Conservation (phyloP, 2,113 vertebrate species). For the Eonycteris spelaea region DNA sequence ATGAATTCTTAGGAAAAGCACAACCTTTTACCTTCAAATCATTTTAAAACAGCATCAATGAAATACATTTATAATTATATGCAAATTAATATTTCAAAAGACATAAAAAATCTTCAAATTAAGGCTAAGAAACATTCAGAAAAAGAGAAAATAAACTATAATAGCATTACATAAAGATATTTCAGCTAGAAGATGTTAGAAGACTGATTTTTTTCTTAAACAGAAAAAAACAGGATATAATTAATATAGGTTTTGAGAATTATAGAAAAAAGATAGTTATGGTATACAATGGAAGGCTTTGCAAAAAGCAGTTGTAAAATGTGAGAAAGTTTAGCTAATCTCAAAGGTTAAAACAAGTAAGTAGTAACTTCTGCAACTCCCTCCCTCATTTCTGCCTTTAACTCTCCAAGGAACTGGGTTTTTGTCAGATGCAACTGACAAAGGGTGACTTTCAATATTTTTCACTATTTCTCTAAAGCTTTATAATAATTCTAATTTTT, state of each 20-base stretch:
- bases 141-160: not conserved
- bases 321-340: not conserved
- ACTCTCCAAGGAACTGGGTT: not conserved
- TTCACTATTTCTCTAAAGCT: not conserved
- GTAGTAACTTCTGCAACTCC: not conserved
- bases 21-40: not conserved
- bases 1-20: constrained; percentile 8
- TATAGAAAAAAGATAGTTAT: not conserved
- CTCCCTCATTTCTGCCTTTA: not conserved
- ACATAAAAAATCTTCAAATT: constrained; percentile 7
- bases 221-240: constrained; percentile 35
- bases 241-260: not conserved
- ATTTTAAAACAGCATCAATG: not conserved
- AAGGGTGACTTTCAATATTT: not conserved
- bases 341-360: not conserved
- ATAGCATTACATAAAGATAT: not conserved
- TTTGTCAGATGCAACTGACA: not conserved
- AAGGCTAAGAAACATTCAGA: not conserved
- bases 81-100: not conserved
- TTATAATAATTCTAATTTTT: not conserved
- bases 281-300: not conserved
- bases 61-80: not conserved
- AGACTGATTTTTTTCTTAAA: not conserved
- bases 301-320: constrained; percentile 1
- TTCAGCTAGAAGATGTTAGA: not conserved